Conservation (phyloP, 2,888 invertebrate species). For the Criorhina ranunculi region DNA sequence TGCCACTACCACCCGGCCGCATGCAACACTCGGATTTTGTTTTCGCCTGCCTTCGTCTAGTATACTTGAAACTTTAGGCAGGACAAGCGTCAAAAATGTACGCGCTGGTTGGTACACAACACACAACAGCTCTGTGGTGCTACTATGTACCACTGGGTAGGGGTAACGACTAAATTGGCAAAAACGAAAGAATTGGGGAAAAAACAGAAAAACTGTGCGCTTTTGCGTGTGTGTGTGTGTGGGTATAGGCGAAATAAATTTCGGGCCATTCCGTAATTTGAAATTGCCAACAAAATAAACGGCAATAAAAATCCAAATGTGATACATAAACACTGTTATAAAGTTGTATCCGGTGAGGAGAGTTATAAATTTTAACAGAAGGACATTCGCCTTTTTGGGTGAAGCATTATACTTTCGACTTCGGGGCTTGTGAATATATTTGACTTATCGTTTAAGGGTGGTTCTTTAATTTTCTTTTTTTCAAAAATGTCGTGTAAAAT, state of each 20-base stretch:
- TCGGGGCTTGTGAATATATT: constrained; percentile 16
- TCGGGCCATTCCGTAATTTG: constrained; percentile 54
- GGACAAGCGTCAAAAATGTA: constrained; percentile 42
- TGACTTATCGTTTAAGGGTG: constrained; percentile 43
- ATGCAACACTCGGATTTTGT: constrained; percentile 60
- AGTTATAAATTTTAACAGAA: constrained; percentile 63
- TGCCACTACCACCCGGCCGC: constrained; percentile 40
- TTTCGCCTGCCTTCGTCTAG: constrained; percentile 28
- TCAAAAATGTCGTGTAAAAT: constrained; percentile 39
- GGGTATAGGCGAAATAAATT: constrained; percentile 63
- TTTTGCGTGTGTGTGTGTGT: constrained; percentile 3
- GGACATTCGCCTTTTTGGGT: constrained; percentile 44
- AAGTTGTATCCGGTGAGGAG: constrained; percentile 68
- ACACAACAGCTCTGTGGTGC: constrained; percentile 6
- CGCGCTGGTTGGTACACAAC: constrained; percentile 14
- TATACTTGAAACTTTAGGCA: constrained; percentile 42
- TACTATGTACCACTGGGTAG: not conserved
- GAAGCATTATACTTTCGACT: constrained; percentile 41
- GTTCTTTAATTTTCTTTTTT: constrained; percentile 50
- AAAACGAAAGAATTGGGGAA: constrained; percentile 34
- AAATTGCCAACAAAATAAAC: constrained; percentile 71
- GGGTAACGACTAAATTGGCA: constrained; percentile 71
- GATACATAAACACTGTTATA: constrained; percentile 73
- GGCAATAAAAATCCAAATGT: constrained; percentile 73
- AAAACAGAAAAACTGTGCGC: not conserved